These are phyloP conservation scores for Anastatus disparis DNA, from an alignment of 1,140 invertebrate genomes.

Conservation along the genomic window DNA sequence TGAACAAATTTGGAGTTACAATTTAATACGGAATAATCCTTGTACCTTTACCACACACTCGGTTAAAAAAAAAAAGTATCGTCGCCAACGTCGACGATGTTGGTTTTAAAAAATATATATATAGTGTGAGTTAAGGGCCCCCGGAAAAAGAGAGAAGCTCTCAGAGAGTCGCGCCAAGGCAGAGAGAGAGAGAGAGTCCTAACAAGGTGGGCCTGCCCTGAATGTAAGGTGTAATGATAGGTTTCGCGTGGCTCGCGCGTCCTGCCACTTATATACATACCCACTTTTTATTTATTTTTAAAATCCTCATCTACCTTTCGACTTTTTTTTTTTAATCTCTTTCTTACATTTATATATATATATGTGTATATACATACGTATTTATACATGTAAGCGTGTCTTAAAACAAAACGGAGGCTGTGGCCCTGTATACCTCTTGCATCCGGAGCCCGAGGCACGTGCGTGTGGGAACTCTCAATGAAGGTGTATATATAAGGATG, in stretches of 20 bases:
- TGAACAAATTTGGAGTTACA: too few relatives aligned
- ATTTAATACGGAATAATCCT: too few relatives aligned
- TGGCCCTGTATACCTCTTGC: too few relatives aligned
- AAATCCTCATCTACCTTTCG: constrained; percentile 44
- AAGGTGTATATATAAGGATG: constrained; percentile 2
- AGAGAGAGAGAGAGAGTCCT: constrained; percentile 42
- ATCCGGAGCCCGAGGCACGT: constrained; percentile 59
- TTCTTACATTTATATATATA: not conserved
- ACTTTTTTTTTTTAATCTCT: constrained; percentile 30
- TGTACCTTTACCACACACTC: too few relatives aligned
- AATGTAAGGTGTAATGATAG: constrained; percentile 66
- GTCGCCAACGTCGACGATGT: too few relatives aligned
- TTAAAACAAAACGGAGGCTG: constrained; percentile 54
- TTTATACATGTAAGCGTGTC: constrained; percentile 26
- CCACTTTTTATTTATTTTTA: constrained; percentile 68
- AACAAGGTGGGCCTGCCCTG: constrained; percentile 68
- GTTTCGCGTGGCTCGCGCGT: constrained; percentile 58
- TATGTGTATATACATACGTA: constrained; percentile 30
- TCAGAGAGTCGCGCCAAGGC: too few relatives aligned
- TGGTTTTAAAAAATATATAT: too few relatives aligned
- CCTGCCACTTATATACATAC: constrained; percentile 66
- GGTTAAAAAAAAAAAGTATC: too few relatives aligned
- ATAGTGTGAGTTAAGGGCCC: too few relatives aligned
- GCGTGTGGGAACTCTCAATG: constrained; percentile 10
- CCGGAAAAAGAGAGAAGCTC: not conserved